Evolutionary conservation across 2,113 vertebrate genomes (phyloP).

Genomic region (Willisornis vidua): DNA sequence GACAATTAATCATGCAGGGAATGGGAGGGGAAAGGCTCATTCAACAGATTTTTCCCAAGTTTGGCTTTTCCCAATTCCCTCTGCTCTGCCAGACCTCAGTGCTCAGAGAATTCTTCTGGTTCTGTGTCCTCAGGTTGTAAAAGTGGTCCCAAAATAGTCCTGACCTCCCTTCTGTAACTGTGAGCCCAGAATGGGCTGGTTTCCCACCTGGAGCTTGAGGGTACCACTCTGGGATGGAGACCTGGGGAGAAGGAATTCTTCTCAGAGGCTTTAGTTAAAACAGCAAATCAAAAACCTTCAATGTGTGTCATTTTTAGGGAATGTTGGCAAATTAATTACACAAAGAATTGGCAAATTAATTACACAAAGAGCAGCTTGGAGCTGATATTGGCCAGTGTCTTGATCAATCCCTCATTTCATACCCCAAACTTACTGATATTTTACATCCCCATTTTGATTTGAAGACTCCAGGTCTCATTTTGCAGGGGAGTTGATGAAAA

Average conservation of each 20-base stretch:
- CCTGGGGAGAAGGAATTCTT: background rate
- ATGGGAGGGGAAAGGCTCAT: background rate
- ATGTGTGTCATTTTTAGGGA: background rate
- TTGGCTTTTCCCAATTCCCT: background rate
- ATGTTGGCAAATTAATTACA: background rate
- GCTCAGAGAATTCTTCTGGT: background rate
- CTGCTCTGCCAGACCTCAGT: background rate
- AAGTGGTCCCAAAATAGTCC: background rate
- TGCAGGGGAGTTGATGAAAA: background rate
- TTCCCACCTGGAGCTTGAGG: background rate
- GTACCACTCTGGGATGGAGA: background rate
- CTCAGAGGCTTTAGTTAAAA: background rate
- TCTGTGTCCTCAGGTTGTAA: background rate
- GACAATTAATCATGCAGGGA: background rate
- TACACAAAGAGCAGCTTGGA: too few relatives aligned
- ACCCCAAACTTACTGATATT: background rate
- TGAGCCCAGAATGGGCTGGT: background rate
- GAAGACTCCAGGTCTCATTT: background rate
- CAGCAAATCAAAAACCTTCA: background rate
- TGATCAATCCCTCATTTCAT: background rate
- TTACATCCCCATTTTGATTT: background rate
- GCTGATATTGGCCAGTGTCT: background rate
- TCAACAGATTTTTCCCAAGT: background rate
- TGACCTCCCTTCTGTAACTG: background rate
- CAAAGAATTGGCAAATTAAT: too few relatives aligned